phyloP scores from a whole-genome alignment of 2,797 vertebrate species.

The Acanthurus leucopareius region DNA sequence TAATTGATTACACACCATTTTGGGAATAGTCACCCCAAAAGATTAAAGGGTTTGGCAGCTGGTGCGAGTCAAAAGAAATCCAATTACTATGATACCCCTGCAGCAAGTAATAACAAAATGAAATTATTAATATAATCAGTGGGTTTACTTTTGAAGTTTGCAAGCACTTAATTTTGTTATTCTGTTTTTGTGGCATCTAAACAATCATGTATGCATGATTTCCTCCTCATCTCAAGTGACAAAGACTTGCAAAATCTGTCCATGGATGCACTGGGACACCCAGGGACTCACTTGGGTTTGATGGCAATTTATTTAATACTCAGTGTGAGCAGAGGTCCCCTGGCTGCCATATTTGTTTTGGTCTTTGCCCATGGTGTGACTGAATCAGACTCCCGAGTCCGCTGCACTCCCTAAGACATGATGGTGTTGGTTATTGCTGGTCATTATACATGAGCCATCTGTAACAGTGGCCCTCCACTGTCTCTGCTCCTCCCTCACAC shows the following conservation, averaged over 20 bases:
- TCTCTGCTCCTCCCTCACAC: constrained; percentile 29
- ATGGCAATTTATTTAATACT: constrained; percentile 20
- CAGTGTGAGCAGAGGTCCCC: neutral
- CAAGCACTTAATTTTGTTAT: neutral
- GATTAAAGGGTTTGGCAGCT: constrained; percentile 3
- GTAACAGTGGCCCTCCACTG: constrained; percentile 27
- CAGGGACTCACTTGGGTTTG: constrained; percentile 9
- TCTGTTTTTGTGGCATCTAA: neutral
- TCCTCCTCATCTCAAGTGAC: neutral
- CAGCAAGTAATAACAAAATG: neutral
- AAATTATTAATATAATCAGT: neutral
- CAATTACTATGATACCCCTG: constrained; percentile 1
- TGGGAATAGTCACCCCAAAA: constrained; percentile 13
- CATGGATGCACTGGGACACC: constrained; percentile 1
- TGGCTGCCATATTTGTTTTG: constrained; percentile 38
- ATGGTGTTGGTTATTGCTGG: constrained; percentile 30
- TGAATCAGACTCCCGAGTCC: constrained; percentile 29
- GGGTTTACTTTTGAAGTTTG: neutral
- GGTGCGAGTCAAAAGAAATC: neutral
- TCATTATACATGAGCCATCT: constrained; percentile 52
- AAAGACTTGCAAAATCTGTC: constrained; percentile 13
- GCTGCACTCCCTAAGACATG: constrained; percentile 10
- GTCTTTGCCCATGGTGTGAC: constrained; percentile 20
- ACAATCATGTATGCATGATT: neutral
- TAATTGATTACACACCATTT: constrained; percentile 9